Base-by-base conservation (phyloP, 2,113 vertebrate genomes). In the Hyla sarda region DNA sequence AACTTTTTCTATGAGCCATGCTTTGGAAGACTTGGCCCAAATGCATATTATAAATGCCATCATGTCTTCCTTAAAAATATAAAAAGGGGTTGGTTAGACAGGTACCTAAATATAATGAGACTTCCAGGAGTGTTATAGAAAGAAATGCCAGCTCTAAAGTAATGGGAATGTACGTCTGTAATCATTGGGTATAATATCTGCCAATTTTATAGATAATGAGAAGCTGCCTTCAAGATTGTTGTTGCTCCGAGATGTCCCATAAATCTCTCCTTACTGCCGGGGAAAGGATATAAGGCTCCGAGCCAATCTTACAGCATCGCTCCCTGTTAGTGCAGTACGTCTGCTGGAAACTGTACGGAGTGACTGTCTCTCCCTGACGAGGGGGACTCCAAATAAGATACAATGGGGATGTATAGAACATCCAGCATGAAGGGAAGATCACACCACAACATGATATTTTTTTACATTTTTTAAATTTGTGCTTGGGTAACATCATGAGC, bases 141-240 rank as follows among this genome's bases (percentile, higher is more conserved):
- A 71, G 19, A 71, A 41, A 41, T 67, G 28, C 62, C 17, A 1
- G 23, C 16, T 0, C 41, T 50, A 14, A 54, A 34, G 30, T 77
- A 30, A 54, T 54, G 28, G 48, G 30, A 34, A 77, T 32, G 28
- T 12, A 77, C 75, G 54, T 77, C 34, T 77, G 75, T 54, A 77
- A 54, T 77, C 75, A 77, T 77, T 54, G 48, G 50, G 28, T 30
- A 56, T 54, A 77, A 77, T 77, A 56, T 54, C 75, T 34, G 48
- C 48, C 75, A 77, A 77, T 77, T 54, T 23, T 77, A 28, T 34
- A 77, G 48, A 77, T 77, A 54, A 54, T 77, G 75, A 77, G 75
- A 77, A 54, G 75, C 75, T 77, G 75, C 75, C 50, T 77, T 77
- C 48, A 77, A 45, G 75, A 77, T 77, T 77, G 48, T 32, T 77